These are phyloP conservation scores for Cremastobaeus sp. DNA, from an alignment of 2,888 invertebrate species.

Conservation along the genomic window DNA sequence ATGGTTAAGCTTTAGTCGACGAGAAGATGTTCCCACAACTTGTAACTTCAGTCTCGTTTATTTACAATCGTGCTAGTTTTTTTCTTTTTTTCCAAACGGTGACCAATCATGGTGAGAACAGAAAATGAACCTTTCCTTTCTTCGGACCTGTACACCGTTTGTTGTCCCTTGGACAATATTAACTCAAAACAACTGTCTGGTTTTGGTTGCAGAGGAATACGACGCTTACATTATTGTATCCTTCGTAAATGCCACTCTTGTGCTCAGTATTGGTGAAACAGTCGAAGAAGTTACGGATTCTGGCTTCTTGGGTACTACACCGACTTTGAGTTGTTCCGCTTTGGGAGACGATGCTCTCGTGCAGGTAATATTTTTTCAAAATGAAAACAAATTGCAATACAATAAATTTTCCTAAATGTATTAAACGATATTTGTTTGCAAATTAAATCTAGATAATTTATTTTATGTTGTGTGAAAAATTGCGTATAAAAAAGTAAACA, in stretches of 20 bases:
- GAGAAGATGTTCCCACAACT: neutral
- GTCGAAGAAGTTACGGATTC: constrained; percentile 99
- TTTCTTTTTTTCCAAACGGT: neutral
- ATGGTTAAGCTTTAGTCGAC: constrained; percentile 38
- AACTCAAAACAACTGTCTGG: constrained; percentile 68
- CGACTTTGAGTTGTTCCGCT: constrained; percentile 98
- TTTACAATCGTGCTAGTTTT: neutral
- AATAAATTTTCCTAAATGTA: neutral
- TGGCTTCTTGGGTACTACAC: constrained; percentile 98
- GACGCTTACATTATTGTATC: constrained; percentile 99
- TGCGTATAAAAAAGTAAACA: too few species aligned
- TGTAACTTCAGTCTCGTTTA: neutral
- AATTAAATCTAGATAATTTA: too few species aligned
- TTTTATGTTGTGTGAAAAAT: too few species aligned
- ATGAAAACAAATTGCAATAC: too few species aligned
- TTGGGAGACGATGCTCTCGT: constrained; percentile 98
- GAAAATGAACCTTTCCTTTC: too few species aligned
- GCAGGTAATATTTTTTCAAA: constrained; percentile 82
- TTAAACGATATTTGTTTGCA: too few species aligned
- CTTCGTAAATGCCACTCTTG: constrained; percentile 98
- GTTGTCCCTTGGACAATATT: constrained; percentile 49
- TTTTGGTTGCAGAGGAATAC: constrained; percentile 94
- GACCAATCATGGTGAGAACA: too few species aligned
- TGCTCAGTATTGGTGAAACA: constrained; percentile 99
- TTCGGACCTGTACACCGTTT: too few species aligned